A percentile compares a stretch with the other conserved stretches of the same genome.
Evolutionary conservation across 2,797 vertebrate genomes (phyloP).

Genomic region (Spondyliosoma cantharus): DNA sequence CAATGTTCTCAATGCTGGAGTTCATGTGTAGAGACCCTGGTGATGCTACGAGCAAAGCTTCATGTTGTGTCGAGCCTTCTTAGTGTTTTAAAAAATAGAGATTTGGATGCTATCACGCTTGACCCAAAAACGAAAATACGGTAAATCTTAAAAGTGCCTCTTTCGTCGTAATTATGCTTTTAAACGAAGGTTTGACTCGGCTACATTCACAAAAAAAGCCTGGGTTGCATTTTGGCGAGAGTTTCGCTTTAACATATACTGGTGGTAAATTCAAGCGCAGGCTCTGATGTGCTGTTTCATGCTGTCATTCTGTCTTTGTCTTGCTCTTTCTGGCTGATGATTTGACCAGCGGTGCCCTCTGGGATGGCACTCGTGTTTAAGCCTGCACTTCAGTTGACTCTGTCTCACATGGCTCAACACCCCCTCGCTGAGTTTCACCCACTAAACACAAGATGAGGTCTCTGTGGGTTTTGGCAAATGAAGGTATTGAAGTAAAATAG

Average conservation of each 20-base stretch:
- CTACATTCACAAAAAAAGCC: too few relatives aligned
- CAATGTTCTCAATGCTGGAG: too few relatives aligned
- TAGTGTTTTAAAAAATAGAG: too few relatives aligned
- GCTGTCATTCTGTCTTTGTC: not conserved
- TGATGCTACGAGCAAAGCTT: too few relatives aligned
- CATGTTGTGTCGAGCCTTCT: too few relatives aligned
- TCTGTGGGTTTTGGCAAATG: slow-evolving; percentile 9
- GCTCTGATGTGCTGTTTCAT: not conserved
- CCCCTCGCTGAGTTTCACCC: slow-evolving; percentile 17
- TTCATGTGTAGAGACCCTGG: too few relatives aligned
- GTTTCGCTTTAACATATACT: not conserved
- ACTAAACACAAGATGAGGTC: slow-evolving; percentile 36
- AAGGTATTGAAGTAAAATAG: not conserved
- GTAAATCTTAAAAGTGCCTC: too few relatives aligned
- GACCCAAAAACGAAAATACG: too few relatives aligned
- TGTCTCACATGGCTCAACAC: slow-evolving; percentile 41
- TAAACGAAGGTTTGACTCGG: too few relatives aligned
- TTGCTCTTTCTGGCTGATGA: slow-evolving; percentile 12
- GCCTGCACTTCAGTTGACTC: slow-evolving; percentile 49
- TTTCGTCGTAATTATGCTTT: too few relatives aligned
- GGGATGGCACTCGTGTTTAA: slow-evolving; percentile 28
- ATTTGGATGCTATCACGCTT: too few relatives aligned
- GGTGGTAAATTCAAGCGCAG: not conserved
- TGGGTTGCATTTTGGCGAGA: too few relatives aligned
- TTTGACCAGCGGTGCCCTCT: slow-evolving; percentile 35